Evolutionary conservation across 2,113 vertebrate species (phyloP).

Genomic region (Rhinolophus ferrumequinum): DNA sequence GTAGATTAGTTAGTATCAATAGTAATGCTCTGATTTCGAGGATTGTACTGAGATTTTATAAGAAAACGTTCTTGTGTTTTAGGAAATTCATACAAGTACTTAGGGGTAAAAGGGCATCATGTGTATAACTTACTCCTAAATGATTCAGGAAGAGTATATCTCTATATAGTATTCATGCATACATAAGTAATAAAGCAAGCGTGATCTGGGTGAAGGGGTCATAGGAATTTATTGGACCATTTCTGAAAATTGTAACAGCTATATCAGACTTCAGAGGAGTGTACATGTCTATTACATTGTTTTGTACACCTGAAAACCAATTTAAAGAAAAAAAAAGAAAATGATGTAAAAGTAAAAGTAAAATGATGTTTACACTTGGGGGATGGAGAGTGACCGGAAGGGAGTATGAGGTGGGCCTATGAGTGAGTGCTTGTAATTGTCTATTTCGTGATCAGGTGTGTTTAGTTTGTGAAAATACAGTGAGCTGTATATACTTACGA

Average conservation of each 20-base stretch:
- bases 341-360: constrained; percentile 31
- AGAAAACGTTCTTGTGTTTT: constrained; percentile 22
- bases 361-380: neutral
- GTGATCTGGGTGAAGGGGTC: neutral
- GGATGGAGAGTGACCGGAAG: neutral
- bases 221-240: constrained; percentile 10
- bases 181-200: constrained; percentile 31
- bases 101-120: neutral
- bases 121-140: constrained; percentile 28
- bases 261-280: too few species aligned
- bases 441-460: neutral
- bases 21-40: constrained; percentile 37
- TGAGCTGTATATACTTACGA: neutral
- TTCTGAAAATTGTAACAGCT: neutral
- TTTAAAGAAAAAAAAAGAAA: too few species aligned
- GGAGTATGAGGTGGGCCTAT: neutral
- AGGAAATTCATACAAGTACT: neutral
- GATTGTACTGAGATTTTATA: neutral
- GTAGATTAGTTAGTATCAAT: constrained; percentile 18
- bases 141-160: constrained; percentile 12
- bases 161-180: neutral
- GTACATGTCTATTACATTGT: too few species aligned
- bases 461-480: neutral
- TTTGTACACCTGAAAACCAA: too few species aligned
- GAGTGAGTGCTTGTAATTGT: neutral